Evolutionary conservation across 2,797 vertebrate species (phyloP).

Genomic region (Decapterus maruadsi): DNA sequence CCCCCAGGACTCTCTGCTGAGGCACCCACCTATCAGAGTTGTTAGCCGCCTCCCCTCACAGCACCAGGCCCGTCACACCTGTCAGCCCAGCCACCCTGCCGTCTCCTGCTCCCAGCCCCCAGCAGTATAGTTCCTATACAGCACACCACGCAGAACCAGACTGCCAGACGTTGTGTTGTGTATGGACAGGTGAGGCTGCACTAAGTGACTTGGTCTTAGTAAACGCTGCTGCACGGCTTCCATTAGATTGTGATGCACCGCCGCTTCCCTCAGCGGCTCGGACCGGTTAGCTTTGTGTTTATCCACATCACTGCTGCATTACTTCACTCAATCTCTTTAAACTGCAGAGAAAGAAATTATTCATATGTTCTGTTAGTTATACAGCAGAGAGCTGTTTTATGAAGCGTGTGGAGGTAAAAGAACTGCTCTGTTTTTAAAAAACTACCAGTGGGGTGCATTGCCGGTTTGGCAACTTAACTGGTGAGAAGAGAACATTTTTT

Average conservation of each 20-base stretch:
- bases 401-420: not conserved
- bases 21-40: constrained; percentile 50
- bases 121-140: constrained; percentile 26
- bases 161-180: not conserved
- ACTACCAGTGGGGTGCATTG: not conserved
- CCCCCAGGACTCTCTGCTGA: constrained; percentile 57
- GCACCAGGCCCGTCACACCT: constrained; percentile 55
- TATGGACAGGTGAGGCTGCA: constrained; percentile 23
- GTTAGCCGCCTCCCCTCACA: constrained; percentile 39
- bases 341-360: not conserved
- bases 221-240: not conserved
- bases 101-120: constrained; percentile 34
- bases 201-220: not conserved
- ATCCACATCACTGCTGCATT: not conserved
- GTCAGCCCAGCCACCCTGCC: constrained; percentile 48
- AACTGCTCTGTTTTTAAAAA: constrained; percentile 10
- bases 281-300: not conserved
- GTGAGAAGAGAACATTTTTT: constrained; percentile 2
- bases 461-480: constrained; percentile 15
- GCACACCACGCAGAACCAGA: constrained; percentile 4
- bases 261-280: not conserved
- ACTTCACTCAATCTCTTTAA: not conserved
- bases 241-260: not conserved
- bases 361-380: not conserved
- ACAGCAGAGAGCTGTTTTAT: not conserved